Evolutionary conservation across 2,888 invertebrate genomes (phyloP).

Genomic region (Drosophila neonasuta): DNA sequence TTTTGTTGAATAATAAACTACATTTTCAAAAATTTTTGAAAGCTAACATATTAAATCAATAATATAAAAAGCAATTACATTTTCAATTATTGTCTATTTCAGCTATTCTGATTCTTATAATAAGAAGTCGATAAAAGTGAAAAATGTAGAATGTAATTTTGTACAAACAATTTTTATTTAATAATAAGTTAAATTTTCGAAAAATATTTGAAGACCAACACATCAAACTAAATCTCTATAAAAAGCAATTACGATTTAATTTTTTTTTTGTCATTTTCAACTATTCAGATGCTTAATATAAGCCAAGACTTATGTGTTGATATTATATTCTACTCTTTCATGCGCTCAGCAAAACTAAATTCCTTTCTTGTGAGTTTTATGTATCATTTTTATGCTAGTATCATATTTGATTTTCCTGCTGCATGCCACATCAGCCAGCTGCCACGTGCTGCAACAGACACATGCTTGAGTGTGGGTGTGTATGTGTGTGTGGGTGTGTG

Average conservation of each 20-base stretch:
- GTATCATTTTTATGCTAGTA: constrained; percentile 3
- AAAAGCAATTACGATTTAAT: no score
- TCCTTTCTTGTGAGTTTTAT: not conserved
- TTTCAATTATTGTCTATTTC: not conserved
- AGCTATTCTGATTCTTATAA: not conserved
- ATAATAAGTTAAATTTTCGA: no score
- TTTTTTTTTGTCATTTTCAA: not conserved
- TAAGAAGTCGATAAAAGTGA: no score
- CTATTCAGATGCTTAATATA: not conserved
- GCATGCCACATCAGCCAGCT: constrained; percentile 11
- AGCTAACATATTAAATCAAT: no score
- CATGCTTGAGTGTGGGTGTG: not conserved
- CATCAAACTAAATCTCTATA: no score
- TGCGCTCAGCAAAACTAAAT: not conserved
- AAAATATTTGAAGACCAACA: no score
- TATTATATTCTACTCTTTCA: not conserved
- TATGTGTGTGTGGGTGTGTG: not conserved
- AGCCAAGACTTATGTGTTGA: not conserved
- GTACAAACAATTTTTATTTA: no score
- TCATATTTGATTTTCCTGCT: constrained; percentile 9
- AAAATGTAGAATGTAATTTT: no score
- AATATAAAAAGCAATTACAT: no score
- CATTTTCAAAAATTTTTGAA: no score
- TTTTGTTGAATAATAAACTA: no score
- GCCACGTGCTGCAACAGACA: constrained; percentile 31